Conservation (phyloP, 2,797 vertebrate species). For the Labroides dimidiatus region DNA sequence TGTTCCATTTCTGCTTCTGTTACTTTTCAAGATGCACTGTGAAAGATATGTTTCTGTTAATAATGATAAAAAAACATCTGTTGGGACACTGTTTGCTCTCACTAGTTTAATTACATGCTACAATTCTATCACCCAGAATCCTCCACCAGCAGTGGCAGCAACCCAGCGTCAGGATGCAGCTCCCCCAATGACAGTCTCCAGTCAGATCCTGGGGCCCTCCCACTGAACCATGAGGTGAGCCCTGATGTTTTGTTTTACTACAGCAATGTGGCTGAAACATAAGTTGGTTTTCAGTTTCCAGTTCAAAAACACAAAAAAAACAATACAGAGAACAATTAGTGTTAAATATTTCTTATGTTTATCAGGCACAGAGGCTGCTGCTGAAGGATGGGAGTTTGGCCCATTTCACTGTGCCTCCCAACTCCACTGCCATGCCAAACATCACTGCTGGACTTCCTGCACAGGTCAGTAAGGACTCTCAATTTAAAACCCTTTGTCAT, state of each 20-base stretch:
- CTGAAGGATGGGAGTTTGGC: constrained; percentile 82
- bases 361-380: constrained; percentile 63
- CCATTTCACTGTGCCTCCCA: constrained; percentile 76
- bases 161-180: constrained; percentile 88
- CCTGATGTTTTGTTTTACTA: not conserved
- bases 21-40: not conserved
- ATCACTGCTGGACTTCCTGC: constrained; percentile 89
- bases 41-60: not conserved
- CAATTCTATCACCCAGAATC: constrained; percentile 80
- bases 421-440: constrained; percentile 82
- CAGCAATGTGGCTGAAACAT: not conserved
- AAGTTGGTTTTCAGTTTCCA: not conserved
- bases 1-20: constrained; percentile 2
- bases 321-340: constrained; percentile 19
- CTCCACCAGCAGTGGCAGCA: constrained; percentile 90
- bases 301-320: not conserved
- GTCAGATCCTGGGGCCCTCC: constrained; percentile 81
- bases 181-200: constrained; percentile 88
- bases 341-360: not conserved
- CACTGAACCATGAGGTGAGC: constrained; percentile 85
- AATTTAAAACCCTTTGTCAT: not conserved
- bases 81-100: not conserved
- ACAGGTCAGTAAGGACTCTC: constrained; percentile 57
- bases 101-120: constrained; percentile 12
- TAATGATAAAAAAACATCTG: not conserved